phyloP scores from a whole-genome alignment of 2,797 vertebrate species.

The Poeciliopsis turneri region DNA sequence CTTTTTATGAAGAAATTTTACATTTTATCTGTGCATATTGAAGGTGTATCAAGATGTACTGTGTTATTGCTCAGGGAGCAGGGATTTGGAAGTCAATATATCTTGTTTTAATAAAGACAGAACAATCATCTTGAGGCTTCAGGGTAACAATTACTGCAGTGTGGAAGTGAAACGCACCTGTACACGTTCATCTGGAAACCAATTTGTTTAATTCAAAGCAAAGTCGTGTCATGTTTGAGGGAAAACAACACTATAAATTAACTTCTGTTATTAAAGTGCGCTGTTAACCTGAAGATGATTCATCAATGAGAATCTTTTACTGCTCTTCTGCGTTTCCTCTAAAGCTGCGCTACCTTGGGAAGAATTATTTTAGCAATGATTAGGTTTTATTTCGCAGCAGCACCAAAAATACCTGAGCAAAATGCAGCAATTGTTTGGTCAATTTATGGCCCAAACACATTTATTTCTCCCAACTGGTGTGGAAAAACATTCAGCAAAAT shows the following conservation, averaged over 20 bases:
- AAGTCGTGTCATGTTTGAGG: slow-evolving; percentile 8
- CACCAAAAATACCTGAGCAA: background rate
- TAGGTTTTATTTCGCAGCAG: background rate
- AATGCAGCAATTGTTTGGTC: background rate
- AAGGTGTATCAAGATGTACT: slow-evolving; percentile 14
- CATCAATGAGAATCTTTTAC: slow-evolving; percentile 14
- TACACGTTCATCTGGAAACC: slow-evolving; percentile 11
- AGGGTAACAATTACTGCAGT: slow-evolving; percentile 20
- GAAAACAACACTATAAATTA: slow-evolving; percentile 6
- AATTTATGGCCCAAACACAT: background rate
- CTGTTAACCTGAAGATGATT: background rate
- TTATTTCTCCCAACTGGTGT: background rate
- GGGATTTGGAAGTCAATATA: slow-evolving; percentile 37
- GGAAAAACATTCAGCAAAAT: background rate
- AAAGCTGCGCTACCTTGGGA: background rate
- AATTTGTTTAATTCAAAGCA: slow-evolving; percentile 21
- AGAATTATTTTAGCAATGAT: background rate
- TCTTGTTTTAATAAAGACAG: slow-evolving; percentile 46
- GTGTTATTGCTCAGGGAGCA: slow-evolving; percentile 32
- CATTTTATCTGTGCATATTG: slow-evolving; percentile 6
- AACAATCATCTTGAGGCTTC: slow-evolving; percentile 32
- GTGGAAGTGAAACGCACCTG: slow-evolving; percentile 17
- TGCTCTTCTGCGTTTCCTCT: slow-evolving; percentile 21
- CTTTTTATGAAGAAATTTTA: slow-evolving; percentile 1
- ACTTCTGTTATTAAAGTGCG: background rate